phyloP scores from a whole-genome alignment of 35 echinoderm and acorn worm species.

The Diadema setosum region DNA sequence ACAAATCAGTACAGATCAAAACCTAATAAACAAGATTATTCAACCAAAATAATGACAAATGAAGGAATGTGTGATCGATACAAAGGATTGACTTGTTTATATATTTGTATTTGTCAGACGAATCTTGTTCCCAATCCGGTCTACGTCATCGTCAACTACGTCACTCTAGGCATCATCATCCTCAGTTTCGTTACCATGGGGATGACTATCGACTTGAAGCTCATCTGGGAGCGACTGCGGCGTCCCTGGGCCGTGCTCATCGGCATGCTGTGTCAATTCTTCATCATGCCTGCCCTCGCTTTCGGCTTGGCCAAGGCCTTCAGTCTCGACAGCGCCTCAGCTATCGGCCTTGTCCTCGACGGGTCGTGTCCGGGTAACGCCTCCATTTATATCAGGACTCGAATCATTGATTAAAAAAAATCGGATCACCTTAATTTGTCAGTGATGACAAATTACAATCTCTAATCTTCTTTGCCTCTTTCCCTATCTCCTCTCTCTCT shows the following conservation, averaged over 20 bases:
- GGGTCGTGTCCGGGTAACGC: slow-evolving; percentile 65
- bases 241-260: slow-evolving; percentile 72
- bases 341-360: slow-evolving; percentile 69
- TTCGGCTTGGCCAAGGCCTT: slow-evolving; percentile 62
- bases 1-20: no score
- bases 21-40: no score
- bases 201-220: slow-evolving; percentile 44
- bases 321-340: slow-evolving; percentile 46
- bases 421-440: no score
- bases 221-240: slow-evolving; percentile 30
- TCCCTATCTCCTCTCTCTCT: no score
- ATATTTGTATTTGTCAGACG: no score
- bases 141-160: slow-evolving; percentile 3
- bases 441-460: no score
- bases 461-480: no score
- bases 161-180: slow-evolving; percentile 11
- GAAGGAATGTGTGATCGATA: no score
- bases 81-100: no score
- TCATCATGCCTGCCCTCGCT: slow-evolving; percentile 77
- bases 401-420: no score
- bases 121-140: background rate
- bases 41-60: no score
- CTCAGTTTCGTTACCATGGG: slow-evolving; percentile 87
- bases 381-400: no score
- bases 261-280: slow-evolving; percentile 89